A percentile compares a stretch with the other conserved stretches of the same genome.
Evolutionary conservation across 2,113 vertebrate species (phyloP).

Genomic region (Candoia aspera): DNA sequence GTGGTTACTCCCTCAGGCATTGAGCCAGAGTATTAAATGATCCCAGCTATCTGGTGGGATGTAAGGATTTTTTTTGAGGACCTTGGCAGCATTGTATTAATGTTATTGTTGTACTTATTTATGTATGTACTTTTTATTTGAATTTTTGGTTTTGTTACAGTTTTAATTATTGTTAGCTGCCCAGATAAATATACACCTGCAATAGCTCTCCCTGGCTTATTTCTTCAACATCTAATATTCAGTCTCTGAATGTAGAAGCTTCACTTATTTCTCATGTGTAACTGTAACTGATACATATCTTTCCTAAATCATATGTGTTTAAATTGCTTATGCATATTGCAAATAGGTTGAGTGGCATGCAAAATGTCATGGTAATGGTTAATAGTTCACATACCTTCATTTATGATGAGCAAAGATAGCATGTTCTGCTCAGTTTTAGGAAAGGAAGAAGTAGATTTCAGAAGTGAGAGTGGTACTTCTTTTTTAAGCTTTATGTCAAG

Average conservation of each 20-base stretch:
- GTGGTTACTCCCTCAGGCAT: not conserved
- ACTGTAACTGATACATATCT: not conserved
- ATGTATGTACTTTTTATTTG: no score
- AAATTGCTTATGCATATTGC: not conserved
- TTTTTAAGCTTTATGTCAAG: slow-evolving; percentile 15
- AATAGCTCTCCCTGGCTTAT: not conserved
- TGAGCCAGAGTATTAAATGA: not conserved
- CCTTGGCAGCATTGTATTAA: not conserved
- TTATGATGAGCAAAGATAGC: not conserved
- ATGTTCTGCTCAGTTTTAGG: not conserved
- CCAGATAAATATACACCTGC: not conserved
- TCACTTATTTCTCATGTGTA: not conserved
- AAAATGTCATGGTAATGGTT: not conserved
- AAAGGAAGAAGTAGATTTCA: not conserved
- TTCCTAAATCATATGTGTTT: not conserved
- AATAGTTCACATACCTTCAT: not conserved
- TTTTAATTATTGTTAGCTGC: not conserved
- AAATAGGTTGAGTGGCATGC: not conserved
- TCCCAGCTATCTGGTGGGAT: not conserved
- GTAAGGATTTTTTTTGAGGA: not conserved
- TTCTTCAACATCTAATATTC: not conserved
- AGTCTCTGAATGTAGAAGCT: not conserved
- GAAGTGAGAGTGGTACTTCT: not conserved
- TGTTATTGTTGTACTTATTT: not conserved
- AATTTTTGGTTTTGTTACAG: not conserved